Evolutionary conservation across 2,888 invertebrate species (phyloP), one percentile per base, ranked within the genome.

Genomic region (Caenorhabditis imperialis): DNA sequence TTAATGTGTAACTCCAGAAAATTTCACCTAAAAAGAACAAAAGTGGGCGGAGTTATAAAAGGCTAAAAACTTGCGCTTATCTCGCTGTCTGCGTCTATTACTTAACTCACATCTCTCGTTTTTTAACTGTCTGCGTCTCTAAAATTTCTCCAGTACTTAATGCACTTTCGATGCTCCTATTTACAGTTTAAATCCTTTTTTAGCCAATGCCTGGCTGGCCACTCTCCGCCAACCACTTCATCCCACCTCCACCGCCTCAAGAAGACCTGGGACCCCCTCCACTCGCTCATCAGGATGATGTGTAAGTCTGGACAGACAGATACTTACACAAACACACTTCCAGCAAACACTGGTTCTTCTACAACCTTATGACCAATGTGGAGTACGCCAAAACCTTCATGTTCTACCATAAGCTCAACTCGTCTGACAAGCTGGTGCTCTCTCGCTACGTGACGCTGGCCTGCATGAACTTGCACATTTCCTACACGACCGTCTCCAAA

Each of bases 321-420:
- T n/a, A n/a, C 10, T 30, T 30, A 30, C 6, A 10, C 10, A n/a
- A 7, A 6, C 6, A 7, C 10, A 30, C 23, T 35, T 44, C 33
- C 62, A 53, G 63, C 30, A 65, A 63, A 35, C 33, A 45, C 10
- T 65, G 72, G 65, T 37, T 73, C 14, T 54, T 45, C 20, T 65
- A 51, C 20, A 55, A 65, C 42, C 22, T 73, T 25, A 16, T 72
- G 42, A 35, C 72, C 1, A 73, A 38, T 10, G 30, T 73, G 2
- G 72, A 73, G n/a, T 73, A 73, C 23, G 58, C 54, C 1, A 73
- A 73, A 18, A 73, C 72, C 0, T 73, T 73, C 44, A 35, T 42
- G 40, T 73, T 65, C 33, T 47, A 65, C 30, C 38, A 60, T 40
- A 18, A 54, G 37, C 50, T 73, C 14, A 25, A 54, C 16, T 14